Evolutionary conservation across 2,797 vertebrate species (phyloP).

Genomic region (Parambassis ranga): DNA sequence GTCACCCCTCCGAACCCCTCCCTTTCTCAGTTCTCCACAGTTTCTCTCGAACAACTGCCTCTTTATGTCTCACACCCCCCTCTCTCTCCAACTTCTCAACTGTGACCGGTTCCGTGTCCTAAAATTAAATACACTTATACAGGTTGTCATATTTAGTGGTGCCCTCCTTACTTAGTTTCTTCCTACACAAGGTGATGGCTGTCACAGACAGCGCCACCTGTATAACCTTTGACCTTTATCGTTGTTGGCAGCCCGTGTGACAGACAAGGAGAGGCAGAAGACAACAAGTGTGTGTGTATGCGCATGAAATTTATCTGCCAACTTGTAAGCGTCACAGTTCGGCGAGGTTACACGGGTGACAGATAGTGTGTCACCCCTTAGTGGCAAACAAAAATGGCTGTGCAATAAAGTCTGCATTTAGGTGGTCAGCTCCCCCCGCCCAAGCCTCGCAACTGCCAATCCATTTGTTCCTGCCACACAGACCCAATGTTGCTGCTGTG

Average conservation of each 20-base stretch:
- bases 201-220: constrained; percentile 15
- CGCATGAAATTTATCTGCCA: constrained; percentile 30
- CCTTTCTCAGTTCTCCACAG: constrained; percentile 3
- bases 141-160: neutral
- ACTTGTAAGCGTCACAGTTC: constrained; percentile 25
- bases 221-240: constrained; percentile 40
- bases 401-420: constrained; percentile 63
- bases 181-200: constrained; percentile 13
- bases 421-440: constrained; percentile 52
- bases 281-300: constrained; percentile 12
- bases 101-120: constrained; percentile 31
- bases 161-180: neutral
- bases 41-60: constrained; percentile 6
- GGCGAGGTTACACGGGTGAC: constrained; percentile 41
- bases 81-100: constrained; percentile 23
- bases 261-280: constrained; percentile 14
- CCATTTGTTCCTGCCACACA: constrained; percentile 34
- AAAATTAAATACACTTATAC: constrained; percentile 46
- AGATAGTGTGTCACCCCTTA: constrained; percentile 37
- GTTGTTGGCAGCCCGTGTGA: constrained; percentile 12
- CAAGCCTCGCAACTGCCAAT: constrained; percentile 49
- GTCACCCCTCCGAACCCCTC: constrained; percentile 37
- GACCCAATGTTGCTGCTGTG: constrained; percentile 42
- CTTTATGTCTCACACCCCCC: constrained; percentile 31
- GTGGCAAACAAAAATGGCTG: constrained; percentile 65